These are phyloP conservation scores for Callipepla californica DNA, from an alignment of 2,113 vertebrate genomes.

Conservation along the genomic window DNA sequence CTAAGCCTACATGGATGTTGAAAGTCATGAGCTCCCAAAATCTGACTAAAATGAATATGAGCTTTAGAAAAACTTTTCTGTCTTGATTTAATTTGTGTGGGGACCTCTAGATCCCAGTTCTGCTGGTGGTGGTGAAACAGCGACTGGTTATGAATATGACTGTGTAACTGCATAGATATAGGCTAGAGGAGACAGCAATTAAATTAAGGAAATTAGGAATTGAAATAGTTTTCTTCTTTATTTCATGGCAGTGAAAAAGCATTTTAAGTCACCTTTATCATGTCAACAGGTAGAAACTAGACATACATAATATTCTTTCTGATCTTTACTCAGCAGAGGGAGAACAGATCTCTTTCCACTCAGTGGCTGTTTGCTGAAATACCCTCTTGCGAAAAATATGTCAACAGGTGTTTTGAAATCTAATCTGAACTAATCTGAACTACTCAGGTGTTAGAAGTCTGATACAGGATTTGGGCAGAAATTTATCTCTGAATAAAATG, in stretches of 20 bases:
- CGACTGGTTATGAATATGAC: not conserved
- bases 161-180: not conserved
- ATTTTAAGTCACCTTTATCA: not conserved
- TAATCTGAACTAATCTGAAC: not conserved
- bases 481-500: not conserved
- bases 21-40: not conserved
- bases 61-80: not conserved
- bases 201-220: not conserved
- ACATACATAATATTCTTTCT: not conserved
- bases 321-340: not conserved
- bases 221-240: not conserved
- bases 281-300: not conserved
- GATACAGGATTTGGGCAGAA: not conserved
- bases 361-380: not conserved
- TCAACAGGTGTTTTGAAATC: constrained; percentile 3
- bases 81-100: not conserved
- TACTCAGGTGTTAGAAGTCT: no score
- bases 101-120: not conserved
- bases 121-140: not conserved
- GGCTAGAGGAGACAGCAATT: not conserved
- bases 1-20: not conserved
- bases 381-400: not conserved
- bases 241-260: not conserved
- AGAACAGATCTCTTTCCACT: not conserved
- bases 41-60: not conserved